Conservation (phyloP, 2,888 invertebrate genomes). For the Tenthredo mesomela region DNA sequence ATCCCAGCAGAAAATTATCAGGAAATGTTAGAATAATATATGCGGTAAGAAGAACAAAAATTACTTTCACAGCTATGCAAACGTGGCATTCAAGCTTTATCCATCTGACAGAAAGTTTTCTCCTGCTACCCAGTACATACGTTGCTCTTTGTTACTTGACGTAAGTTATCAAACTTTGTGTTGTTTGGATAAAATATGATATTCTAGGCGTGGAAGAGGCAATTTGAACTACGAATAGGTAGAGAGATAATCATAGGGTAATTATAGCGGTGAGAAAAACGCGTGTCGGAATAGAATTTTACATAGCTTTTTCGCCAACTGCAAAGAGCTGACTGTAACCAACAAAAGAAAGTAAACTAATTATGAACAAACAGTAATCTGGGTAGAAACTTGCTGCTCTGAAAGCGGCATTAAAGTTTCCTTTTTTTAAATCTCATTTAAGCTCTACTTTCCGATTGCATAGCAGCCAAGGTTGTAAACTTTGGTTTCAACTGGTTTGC, state of each 20-base stretch:
- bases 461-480: constrained; percentile 57
- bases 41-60: constrained; percentile 28
- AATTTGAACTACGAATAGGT: not conserved
- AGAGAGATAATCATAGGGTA: constrained; percentile 4
- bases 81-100: constrained; percentile 28
- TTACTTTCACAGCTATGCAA: not conserved
- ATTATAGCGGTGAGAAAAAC: not conserved
- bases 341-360: not conserved
- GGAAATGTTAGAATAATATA: constrained; percentile 33
- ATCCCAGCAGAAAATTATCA: constrained; percentile 28
- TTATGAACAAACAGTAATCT: constrained; percentile 5
- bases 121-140: not conserved
- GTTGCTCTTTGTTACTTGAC: constrained; percentile 10
- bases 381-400: not conserved
- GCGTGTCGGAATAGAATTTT: constrained; percentile 15
- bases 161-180: constrained; percentile 1
- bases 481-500: constrained; percentile 62
- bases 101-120: constrained; percentile 1
- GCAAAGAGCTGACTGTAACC: not conserved
- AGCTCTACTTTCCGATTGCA: constrained; percentile 8
- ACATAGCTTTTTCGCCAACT: not conserved
- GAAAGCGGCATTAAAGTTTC: constrained; percentile 10
- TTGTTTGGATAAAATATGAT: not conserved
- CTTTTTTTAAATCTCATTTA: constrained; percentile 31
- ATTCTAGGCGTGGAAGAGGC: not conserved